Conservation (phyloP, 2,797 vertebrate species). For the Clarias laeviceps region DNA sequence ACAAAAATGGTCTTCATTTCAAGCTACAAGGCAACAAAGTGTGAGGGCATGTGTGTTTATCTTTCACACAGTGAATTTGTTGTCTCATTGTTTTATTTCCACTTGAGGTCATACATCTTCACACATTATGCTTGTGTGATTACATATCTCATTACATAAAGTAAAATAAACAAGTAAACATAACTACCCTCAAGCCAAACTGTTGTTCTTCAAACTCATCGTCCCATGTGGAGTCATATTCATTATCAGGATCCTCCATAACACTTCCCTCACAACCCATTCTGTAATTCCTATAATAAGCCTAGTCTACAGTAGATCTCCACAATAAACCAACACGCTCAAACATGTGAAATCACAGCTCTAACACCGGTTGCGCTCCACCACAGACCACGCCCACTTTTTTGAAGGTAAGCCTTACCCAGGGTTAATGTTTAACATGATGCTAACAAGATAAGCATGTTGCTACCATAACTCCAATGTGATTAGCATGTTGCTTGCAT, state of each 20-base stretch:
- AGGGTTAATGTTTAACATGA: background rate
- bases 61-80: too few species aligned
- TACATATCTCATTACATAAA: background rate
- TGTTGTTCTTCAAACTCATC: conserved; percentile 18
- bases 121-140: background rate
- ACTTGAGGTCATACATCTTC: background rate
- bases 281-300: background rate
- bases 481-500: too few species aligned
- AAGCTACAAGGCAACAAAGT: too few species aligned
- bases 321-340: background rate
- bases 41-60: too few species aligned
- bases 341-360: background rate
- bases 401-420: background rate
- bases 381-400: background rate
- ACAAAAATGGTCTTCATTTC: too few species aligned
- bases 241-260: conserved; percentile 57
- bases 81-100: too few species aligned
- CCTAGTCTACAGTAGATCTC: too few species aligned
- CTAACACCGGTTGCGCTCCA: too few species aligned
- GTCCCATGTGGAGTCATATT: conserved; percentile 89
- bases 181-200: background rate
- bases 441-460: too few species aligned
- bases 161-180: background rate
- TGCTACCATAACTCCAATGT: too few species aligned
- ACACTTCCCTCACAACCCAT: conserved; percentile 23